Percentiles rank a stretch among this genome's conserved stretches.
Conservation (phyloP, 2,797 vertebrate species). For the Setipinna tenuifilis region DNA sequence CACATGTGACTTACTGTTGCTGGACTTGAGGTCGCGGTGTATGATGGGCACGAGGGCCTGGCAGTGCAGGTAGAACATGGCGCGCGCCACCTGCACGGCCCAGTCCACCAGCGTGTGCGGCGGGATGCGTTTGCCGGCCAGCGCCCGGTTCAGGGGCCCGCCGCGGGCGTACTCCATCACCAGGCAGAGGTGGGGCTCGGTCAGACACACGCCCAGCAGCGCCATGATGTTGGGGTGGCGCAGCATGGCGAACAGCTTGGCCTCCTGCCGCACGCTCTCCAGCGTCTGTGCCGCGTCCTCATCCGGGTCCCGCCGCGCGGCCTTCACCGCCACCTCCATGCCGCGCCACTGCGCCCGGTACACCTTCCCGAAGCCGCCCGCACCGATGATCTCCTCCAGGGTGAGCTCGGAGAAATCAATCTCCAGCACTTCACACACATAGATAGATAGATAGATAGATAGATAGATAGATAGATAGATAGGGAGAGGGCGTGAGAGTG, state of each 20-base stretch:
- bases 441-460: slow-evolving; percentile 34
- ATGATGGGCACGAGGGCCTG: slow-evolving; percentile 95
- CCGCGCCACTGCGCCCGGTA: slow-evolving; percentile 91
- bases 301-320: slow-evolving; percentile 92
- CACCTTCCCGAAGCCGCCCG: slow-evolving; percentile 95
- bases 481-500: background rate
- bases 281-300: slow-evolving; percentile 91
- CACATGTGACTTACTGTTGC: slow-evolving; percentile 90
- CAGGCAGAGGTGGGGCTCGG: slow-evolving; percentile 93
- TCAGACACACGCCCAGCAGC: slow-evolving; percentile 89
- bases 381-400: slow-evolving; percentile 95
- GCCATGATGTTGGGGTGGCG: slow-evolving; percentile 95
- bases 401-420: slow-evolving; percentile 91
- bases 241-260: slow-evolving; percentile 96
- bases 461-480: slow-evolving; percentile 24
- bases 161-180: slow-evolving; percentile 96
- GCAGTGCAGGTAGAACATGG: slow-evolving; percentile 93
- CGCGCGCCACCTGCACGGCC: slow-evolving; percentile 94
- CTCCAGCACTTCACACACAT: slow-evolving; percentile 80
- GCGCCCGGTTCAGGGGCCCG: slow-evolving; percentile 89
- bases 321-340: slow-evolving; percentile 93
- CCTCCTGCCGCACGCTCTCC: slow-evolving; percentile 95
- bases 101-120: slow-evolving; percentile 95
- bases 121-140: slow-evolving; percentile 93
- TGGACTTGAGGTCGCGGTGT: slow-evolving; percentile 97